Base-by-base conservation (phyloP, 2,113 vertebrate species). In the Empidonax traillii region DNA sequence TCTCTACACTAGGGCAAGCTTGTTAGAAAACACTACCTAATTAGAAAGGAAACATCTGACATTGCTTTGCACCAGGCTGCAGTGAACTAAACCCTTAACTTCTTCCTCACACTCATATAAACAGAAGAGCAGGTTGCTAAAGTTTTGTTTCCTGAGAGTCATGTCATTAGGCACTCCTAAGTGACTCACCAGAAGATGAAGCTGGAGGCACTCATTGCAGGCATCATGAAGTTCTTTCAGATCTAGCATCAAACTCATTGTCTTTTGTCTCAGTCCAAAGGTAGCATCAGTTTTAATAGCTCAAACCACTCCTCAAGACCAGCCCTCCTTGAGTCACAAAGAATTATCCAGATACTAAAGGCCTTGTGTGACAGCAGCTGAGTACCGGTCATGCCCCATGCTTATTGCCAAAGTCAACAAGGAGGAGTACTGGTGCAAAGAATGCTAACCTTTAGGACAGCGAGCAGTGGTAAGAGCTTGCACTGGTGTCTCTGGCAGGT, bases 261-360 rank as follows among this genome's bases (percentile, higher is more conserved):
- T 47, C 49, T 94, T 96, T 91, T 18, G 63, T 91, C 89, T 91
- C 59, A 55, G 43, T 83, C 27, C 85, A 96, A 95, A 76, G 41
- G 58, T 20, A 85, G 78, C 77, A 95, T 78, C 74, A 91, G 41
- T 90, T 87, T 97, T 89, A 96, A 94, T 66, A 89, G 51, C 58
- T 85, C 55, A 87, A 91, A 67, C 15, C 53, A 74, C 58, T 91
- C 8, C 81, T 87, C 74, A 85, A 83, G 81, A 85, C 59, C 71
- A 91, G 66, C 77, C 63, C 62, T 89, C 20, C 41, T 5, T 94
- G 85, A 85, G 63, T 94, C 87, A 86, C 43, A 24, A 85, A 90
- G 74, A 89, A 63, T 88, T 73, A 89, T 27, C 51, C 66, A 93
- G 63, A 63, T 80, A 62, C 39, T 93, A 79, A 93, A 91, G 87